Conservation (phyloP, 1,140 invertebrate genomes). For the Portunus trituberculatus region DNA sequence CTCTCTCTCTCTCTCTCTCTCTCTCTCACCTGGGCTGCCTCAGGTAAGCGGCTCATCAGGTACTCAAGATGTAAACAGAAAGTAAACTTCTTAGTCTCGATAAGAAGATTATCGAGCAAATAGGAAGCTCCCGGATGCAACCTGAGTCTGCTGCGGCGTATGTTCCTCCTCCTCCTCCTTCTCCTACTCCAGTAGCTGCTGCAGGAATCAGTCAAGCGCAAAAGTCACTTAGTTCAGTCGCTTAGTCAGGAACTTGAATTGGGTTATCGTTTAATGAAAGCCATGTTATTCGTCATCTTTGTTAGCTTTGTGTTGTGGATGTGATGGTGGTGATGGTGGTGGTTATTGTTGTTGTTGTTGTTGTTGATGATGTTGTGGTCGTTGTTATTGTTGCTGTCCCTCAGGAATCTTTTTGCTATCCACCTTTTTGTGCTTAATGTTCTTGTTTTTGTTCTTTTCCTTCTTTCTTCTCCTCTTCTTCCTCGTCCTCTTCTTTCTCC, state of each 20-base stretch:
- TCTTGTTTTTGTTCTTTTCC: too few relatives aligned
- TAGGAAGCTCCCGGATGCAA: constrained; percentile 13
- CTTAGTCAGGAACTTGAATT: too few relatives aligned
- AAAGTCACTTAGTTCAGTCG: too few relatives aligned
- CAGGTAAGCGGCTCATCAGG: neutral
- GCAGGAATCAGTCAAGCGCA: too few relatives aligned
- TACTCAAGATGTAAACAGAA: constrained; percentile 39
- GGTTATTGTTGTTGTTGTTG: neutral
- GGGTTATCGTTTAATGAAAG: too few relatives aligned
- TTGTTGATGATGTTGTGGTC: neutral
- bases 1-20: constrained; percentile 27
- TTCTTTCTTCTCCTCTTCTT: too few relatives aligned
- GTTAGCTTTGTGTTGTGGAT: too few relatives aligned
- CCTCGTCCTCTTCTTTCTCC: too few relatives aligned
- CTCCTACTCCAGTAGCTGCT: neutral
- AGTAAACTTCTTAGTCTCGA: neutral
- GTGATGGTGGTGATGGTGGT: neutral
- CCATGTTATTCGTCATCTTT: too few relatives aligned
- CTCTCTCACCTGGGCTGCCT: neutral
- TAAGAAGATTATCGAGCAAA: constrained; percentile 3
- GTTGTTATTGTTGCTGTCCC: too few relatives aligned
- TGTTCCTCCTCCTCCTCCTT: neutral
- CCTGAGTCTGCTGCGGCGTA: neutral
- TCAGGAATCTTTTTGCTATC: too few relatives aligned
- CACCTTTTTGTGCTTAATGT: too few relatives aligned